Evolutionary conservation across 1,140 invertebrate genomes (phyloP), one percentile per base, ranked within the genome.

Genomic region (Diorhabda elongata): DNA sequence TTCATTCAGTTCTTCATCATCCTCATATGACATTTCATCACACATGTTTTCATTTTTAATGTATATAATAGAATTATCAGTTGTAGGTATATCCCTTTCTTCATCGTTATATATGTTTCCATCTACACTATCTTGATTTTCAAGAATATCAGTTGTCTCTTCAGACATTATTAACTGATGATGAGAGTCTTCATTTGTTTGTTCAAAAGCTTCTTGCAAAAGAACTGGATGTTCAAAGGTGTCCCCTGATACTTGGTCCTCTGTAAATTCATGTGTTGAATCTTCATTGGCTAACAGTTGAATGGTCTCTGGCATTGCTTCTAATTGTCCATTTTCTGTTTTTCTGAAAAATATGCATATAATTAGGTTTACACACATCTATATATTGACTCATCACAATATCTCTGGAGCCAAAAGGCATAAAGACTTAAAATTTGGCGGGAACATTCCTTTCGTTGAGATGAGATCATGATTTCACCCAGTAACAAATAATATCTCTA

Each of bases 291-390:
- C 68, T 41, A 77, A 44, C 44, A 75, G 9, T 63, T 77, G 69
- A 43, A 78, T 72, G 5, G 75, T 73, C 63, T 78, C 78, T 5
- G 75, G 74, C 42, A 79, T 73, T 8, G 77, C 71, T 64, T 78
- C 78, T 41, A 76, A 69, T 58, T 78, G 71, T 42, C 78, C 78
- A 62, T 77, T 72, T n/a, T 70, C 68, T 57, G 70, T 78, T 71
- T 72, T 69, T 59, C 78, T 79, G 71, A 57, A 66, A 69, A 41
- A 62, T 26, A 26, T 26, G 26, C 26, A 26, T 26, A 26, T 26
- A 26, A 26, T 26, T 26, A 26, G 26, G 26, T 1, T 26, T 26
- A 26, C 26, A 26, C 26, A 26, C 26, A 26, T 26, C 26, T 26
- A 26, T 26, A 26, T 26, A 26, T 26, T 26, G 1, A 26, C 1